Conservation (phyloP, 2,113 vertebrate genomes). For the Ploceus nigricollis region DNA sequence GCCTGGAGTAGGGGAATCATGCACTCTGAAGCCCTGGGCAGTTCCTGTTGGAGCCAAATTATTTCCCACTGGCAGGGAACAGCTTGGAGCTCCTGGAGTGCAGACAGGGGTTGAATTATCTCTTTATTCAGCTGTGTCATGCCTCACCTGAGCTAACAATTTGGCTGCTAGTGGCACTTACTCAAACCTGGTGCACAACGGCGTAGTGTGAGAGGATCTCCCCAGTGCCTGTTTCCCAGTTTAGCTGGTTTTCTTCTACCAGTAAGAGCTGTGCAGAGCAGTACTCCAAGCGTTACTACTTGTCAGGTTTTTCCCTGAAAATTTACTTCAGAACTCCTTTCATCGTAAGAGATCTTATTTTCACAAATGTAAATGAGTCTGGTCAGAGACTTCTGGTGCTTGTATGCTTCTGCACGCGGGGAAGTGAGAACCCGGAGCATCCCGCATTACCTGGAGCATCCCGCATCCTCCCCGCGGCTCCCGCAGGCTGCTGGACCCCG, state of each 20-base stretch:
- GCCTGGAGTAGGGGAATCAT: neutral
- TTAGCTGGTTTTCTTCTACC: neutral
- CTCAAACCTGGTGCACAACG: neutral
- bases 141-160: neutral
- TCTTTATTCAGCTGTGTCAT: neutral
- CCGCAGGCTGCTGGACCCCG: neutral
- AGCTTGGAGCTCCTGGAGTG: accelerated
- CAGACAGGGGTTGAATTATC: neutral
- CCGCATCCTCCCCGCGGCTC: neutral
- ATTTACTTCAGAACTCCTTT: neutral
- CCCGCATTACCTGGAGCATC: neutral
- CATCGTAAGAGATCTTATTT: neutral
- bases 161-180: neutral
- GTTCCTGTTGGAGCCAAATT: neutral
- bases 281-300: neutral
- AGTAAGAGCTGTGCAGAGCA: neutral
- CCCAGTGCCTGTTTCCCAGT: neutral
- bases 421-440: neutral
- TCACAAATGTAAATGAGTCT: neutral
- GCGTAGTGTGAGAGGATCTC: neutral
- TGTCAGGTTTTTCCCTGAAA: neutral
- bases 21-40: neutral
- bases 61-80: neutral
- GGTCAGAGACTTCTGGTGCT: neutral
- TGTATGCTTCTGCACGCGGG: accelerated